phyloP scores from a whole-genome alignment of 2,888 invertebrate genomes.

The Hylaea fasciaria region DNA sequence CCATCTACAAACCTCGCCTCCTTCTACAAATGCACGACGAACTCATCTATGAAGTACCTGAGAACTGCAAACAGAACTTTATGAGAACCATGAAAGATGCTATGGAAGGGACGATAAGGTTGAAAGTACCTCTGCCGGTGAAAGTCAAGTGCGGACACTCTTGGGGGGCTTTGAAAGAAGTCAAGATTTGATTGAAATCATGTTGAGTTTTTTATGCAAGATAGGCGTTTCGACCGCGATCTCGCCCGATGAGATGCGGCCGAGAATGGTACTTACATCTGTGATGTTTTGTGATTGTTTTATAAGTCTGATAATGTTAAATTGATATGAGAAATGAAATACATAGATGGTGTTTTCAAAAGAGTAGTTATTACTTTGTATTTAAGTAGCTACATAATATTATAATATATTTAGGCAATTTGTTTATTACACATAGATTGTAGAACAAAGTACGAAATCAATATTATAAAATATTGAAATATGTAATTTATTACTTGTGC shows the following conservation, averaged over 20 bases:
- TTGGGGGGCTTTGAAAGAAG: conserved; percentile 88
- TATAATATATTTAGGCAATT: no score
- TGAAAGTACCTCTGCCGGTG: conserved; percentile 94
- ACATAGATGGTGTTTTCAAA: not conserved
- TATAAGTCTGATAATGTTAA: not conserved
- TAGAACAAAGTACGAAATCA: no score
- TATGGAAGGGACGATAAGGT: conserved; percentile 91
- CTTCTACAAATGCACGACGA: conserved; percentile 98
- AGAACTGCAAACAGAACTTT: conserved; percentile 74
- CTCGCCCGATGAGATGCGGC: no score
- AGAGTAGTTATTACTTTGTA: not conserved
- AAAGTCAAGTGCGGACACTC: conserved; percentile 92
- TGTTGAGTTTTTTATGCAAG: no score
- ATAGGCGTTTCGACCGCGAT: no score
- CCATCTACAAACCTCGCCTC: conserved; percentile 83
- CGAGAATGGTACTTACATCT: conserved; percentile 37
- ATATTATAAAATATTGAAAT: no score
- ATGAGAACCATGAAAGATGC: conserved; percentile 87
- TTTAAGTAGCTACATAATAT: no score
- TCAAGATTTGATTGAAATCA: conserved; percentile 44
- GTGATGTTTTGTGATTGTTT: conserved; percentile 43
- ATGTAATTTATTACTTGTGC: no score
- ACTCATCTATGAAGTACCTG: conserved; percentile 94
- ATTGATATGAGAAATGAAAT: not conserved
- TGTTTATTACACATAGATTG: no score